Evolutionary conservation across 2,113 vertebrate species (phyloP), one percentile per base, ranked within the genome.

Genomic region (Hemibagrus wyckioides): DNA sequence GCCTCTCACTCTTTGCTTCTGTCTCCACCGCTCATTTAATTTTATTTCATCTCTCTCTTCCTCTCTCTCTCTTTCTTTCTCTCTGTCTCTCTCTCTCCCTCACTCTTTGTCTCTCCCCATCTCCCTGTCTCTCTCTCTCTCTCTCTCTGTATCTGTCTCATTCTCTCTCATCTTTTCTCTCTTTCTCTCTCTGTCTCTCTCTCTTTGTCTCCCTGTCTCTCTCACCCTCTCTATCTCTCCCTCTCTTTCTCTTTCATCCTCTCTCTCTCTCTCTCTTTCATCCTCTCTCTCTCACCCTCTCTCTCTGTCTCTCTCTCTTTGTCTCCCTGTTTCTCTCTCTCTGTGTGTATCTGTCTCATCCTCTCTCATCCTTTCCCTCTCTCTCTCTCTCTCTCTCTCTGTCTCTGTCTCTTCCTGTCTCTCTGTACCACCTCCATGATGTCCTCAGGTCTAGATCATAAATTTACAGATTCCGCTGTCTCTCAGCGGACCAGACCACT

Each of bases 201-300:
- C n/a, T n/a, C n/a, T n/a, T n/a, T 15, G 8, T 39, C 14, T 73
- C 41, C 10, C 36, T 41, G 61, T 81, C 54, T 80, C 30, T 71
- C 56, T 50, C n/a, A n/a, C n/a, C n/a, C n/a, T n/a, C n/a, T 90
- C 85, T 30, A 82, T 77, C 77, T 61, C 63, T 80, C 21, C 54
- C 59, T 89, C 44, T 83, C 86, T 86, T 56, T 77, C 75, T 44
- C 80, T 56, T 69, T 82, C 56, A 77, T 52, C 79, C 84, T 17
- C 39, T 67, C 63, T 48, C 48, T 61, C 86, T 82, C 65, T 86
- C 9, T 48, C 6, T 48, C 44, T 48, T n/a, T n/a, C n/a, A n/a
- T n/a, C n/a, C n/a, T n/a, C 44, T 90, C 85, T 30, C 85, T 77
- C 77, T 61, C 63, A 75, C 21, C 54, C 59, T 89, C 44, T 83